Percentiles rank a stretch among this genome's conserved stretches.
phyloP scores from a whole-genome alignment of 2,888 invertebrate genomes.

The Caenorhabditis imperialis region DNA sequence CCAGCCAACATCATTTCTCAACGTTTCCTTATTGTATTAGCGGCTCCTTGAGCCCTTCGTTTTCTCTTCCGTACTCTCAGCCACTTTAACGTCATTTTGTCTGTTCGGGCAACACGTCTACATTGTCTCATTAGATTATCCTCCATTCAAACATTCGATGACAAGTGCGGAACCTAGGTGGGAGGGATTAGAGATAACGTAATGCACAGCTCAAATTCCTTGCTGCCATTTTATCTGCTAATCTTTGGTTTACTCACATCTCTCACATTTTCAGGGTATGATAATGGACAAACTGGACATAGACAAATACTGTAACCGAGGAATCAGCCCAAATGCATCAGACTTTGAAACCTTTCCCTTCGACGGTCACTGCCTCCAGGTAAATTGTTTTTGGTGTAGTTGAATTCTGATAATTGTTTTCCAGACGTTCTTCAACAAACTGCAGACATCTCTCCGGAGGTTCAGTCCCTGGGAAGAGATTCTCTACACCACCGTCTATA shows the following conservation, averaged over 20 bases:
- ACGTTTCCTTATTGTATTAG: conserved; percentile 51
- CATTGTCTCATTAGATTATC: too few species aligned
- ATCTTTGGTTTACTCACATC: neutral
- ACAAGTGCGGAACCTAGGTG: too few species aligned
- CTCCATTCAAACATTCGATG: too few species aligned
- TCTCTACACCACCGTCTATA: conserved; percentile 73
- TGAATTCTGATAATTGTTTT: conserved; percentile 7
- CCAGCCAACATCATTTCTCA: conserved; percentile 28
- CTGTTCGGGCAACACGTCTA: too few species aligned
- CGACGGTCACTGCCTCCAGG: conserved; percentile 67
- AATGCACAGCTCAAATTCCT: too few species aligned
- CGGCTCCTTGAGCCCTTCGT: conserved; percentile 3
- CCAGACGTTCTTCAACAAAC: conserved; percentile 66
- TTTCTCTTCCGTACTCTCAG: conserved; percentile 4
- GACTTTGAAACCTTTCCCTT: conserved; percentile 62
- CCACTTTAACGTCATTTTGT: conserved; percentile 8
- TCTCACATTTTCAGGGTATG: conserved; percentile 61
- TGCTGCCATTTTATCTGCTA: conserved; percentile 13
- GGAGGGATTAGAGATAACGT: too few species aligned
- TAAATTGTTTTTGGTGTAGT: conserved; percentile 13
- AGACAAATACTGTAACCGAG: conserved; percentile 71
- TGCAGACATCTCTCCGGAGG: conserved; percentile 71
- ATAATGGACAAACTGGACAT: conserved; percentile 71
- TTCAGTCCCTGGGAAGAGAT: conserved; percentile 73
- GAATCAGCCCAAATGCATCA: conserved; percentile 49